phyloP scores from a whole-genome alignment of 2,113 vertebrate species.

The Pelobates fuscus region DNA sequence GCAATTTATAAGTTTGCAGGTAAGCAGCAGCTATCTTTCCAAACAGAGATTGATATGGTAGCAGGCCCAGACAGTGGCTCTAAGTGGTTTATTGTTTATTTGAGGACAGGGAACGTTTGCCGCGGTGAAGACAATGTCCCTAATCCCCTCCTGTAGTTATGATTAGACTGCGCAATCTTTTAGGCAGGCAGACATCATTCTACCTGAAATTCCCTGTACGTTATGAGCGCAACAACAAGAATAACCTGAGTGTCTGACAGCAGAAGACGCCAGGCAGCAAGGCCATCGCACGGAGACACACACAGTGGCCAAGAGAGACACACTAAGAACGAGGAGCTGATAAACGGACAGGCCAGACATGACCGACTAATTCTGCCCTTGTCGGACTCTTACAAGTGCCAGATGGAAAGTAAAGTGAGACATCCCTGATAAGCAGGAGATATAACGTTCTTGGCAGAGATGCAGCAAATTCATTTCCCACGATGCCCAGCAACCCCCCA shows the following conservation, averaged over 20 bases:
- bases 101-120: neutral
- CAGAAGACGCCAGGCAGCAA: too few relatives aligned
- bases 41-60: too few relatives aligned
- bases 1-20: too few relatives aligned
- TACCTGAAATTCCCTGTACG: neutral
- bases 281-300: neutral
- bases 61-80: too few relatives aligned
- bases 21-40: too few relatives aligned
- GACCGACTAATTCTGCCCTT: conserved; percentile 31
- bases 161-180: neutral
- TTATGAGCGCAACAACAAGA: neutral
- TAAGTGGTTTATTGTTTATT: neutral
- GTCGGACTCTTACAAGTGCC: conserved; percentile 26
- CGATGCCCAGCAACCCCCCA: conserved; percentile 16
- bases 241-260: neutral
- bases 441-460: conserved; percentile 8
- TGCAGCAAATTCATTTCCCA: conserved; percentile 14
- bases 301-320: conserved; percentile 2
- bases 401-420: conserved; percentile 38
- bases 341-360: conserved; percentile 18
- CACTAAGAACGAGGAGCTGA: conserved; percentile 23
- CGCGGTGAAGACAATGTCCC: neutral
- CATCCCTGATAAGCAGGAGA: conserved; percentile 39
- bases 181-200: neutral
- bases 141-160: neutral